phyloP scores from a whole-genome alignment of 2,113 vertebrate genomes.

The Paratilapia polleni region DNA sequence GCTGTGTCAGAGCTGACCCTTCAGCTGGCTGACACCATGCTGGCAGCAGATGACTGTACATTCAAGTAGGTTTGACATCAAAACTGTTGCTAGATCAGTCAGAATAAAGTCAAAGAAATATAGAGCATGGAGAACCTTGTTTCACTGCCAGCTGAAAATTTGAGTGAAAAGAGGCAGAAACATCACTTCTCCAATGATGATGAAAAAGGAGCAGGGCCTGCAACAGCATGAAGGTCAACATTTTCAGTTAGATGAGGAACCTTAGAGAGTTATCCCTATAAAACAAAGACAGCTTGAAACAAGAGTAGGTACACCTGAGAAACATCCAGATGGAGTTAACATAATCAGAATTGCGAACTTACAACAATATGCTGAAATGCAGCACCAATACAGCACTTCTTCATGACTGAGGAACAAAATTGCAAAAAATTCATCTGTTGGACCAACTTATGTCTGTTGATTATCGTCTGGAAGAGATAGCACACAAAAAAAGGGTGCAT shows the following conservation, averaged over 20 bases:
- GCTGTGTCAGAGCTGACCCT: slow-evolving; percentile 57
- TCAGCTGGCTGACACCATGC: slow-evolving; percentile 61
- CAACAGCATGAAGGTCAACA: slow-evolving; percentile 78
- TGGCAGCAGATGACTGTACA: slow-evolving; percentile 63
- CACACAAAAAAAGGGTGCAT: too few species aligned
- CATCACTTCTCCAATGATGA: slow-evolving; percentile 42
- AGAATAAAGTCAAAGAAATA: slow-evolving; percentile 41
- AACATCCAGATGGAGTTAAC: too few species aligned
- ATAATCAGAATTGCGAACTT: too few species aligned
- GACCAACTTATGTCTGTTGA: too few species aligned
- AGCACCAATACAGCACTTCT: too few species aligned
- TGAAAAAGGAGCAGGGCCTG: slow-evolving; percentile 66
- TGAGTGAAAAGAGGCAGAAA: slow-evolving; percentile 16
- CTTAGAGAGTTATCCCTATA: neutral
- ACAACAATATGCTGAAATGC: too few species aligned
- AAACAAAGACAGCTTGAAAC: neutral
- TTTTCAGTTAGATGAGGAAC: slow-evolving; percentile 61
- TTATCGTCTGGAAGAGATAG: too few species aligned
- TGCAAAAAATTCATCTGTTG: too few species aligned
- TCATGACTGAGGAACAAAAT: too few species aligned
- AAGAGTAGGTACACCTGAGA: too few species aligned
- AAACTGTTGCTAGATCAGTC: slow-evolving; percentile 31
- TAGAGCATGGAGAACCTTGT: neutral
- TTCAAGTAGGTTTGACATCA: slow-evolving; percentile 53
- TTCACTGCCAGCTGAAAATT: slow-evolving; percentile 3